A percentile compares a stretch with the other conserved stretches of the same genome.
These are phyloP conservation scores for Ophiothrix spiculata DNA, from an alignment of 35 echinoderm and acorn worm genomes.

Conservation along the genomic window DNA sequence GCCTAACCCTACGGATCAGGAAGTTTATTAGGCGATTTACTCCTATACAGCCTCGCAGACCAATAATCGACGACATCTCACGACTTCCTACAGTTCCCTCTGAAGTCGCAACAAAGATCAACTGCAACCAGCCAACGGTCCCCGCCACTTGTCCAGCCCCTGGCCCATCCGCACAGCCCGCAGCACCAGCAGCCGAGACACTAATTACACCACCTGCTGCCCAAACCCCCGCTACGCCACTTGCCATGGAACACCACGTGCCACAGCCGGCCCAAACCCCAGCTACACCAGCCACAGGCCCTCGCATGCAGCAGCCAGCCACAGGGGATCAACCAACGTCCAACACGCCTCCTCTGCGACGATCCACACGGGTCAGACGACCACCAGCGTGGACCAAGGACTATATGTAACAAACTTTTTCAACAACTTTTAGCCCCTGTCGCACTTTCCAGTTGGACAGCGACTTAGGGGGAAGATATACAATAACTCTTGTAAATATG, in stretches of 20 bases:
- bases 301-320: not conserved
- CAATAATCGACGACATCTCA: not conserved
- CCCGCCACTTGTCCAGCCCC: too few relatives aligned
- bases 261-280: not conserved
- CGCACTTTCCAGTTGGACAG: too few relatives aligned
- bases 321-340: not conserved
- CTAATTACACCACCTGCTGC: not conserved
- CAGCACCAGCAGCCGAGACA: not conserved
- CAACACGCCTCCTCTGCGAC: not conserved
- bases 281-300: not conserved
- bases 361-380: not conserved
- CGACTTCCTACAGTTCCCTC: not conserved
- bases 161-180: not conserved
- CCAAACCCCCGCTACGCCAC: not conserved
- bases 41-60: not conserved
- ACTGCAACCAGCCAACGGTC: not conserved
- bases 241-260: not conserved
- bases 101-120: not conserved
- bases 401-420: not conserved
- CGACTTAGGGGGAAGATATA: too few relatives aligned
- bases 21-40: slow-evolving; percentile 8
- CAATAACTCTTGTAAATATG: too few relatives aligned
- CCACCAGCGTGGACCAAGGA: not conserved
- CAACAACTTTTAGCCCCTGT: too few relatives aligned
- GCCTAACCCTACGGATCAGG: not conserved